These are phyloP conservation scores for Sylvilagus bachmani DNA, from an alignment of 2,113 vertebrate species.

Conservation along the genomic window DNA sequence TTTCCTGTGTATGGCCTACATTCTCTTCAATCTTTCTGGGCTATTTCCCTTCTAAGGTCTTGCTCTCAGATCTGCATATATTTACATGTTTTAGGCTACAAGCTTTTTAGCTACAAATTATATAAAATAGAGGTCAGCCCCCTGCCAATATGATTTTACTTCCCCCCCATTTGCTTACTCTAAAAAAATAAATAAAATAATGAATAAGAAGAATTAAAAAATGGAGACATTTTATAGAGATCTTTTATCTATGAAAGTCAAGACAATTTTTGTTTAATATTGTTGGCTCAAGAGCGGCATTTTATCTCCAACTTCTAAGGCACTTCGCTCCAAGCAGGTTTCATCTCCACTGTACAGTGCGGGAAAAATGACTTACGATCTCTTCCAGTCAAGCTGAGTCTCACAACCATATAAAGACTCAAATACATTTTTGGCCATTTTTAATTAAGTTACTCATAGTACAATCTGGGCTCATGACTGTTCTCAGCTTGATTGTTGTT, in stretches of 20 bases:
- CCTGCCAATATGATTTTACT: constrained; percentile 87
- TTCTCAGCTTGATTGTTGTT: constrained; percentile 5
- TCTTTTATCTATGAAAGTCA: constrained; percentile 11
- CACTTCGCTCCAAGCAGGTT: constrained; percentile 16
- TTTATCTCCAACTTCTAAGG: constrained; percentile 36
- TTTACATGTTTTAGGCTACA: constrained; percentile 91
- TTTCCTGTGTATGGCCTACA: constrained; percentile 84
- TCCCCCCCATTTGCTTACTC: constrained; percentile 79
- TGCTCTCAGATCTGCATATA: constrained; percentile 89
- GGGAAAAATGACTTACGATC: not conserved
- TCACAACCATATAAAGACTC: constrained; percentile 8
- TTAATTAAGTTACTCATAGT: constrained; percentile 21
- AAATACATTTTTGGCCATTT: not conserved
- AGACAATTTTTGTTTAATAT: constrained; percentile 20
- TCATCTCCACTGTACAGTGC: not conserved
- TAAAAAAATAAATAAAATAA: constrained; percentile 88
- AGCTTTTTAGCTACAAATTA: constrained; percentile 90
- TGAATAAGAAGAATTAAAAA: constrained; percentile 81
- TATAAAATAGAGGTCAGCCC: constrained; percentile 90
- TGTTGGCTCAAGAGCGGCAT: not conserved
- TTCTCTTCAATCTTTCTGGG: constrained; percentile 84
- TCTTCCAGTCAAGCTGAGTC: not conserved
- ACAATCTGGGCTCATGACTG: not conserved
- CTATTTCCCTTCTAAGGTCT: constrained; percentile 87
- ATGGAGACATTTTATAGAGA: not conserved